Conservation (phyloP, 2,113 vertebrate species). For the Hypomesus transpacificus region DNA sequence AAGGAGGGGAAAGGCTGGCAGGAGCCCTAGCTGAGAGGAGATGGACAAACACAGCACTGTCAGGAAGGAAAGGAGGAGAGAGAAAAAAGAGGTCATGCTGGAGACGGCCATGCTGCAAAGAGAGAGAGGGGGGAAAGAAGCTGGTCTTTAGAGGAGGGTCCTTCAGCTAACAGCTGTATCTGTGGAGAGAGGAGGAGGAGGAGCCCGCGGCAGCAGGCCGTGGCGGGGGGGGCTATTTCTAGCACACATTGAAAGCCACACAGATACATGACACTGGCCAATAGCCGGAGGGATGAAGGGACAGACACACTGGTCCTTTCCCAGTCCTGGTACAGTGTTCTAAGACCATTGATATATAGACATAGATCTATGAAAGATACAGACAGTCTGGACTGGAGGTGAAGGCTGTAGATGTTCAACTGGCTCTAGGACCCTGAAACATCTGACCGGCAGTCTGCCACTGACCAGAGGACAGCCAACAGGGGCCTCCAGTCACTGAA, state of each 20-base stretch:
- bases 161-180: constrained; percentile 67
- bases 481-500: too few relatives aligned
- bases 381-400: constrained; percentile 3
- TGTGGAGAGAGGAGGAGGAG: constrained; percentile 64
- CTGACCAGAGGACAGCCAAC: too few relatives aligned
- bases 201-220: constrained; percentile 26
- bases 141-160: constrained; percentile 67
- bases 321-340: constrained; percentile 24
- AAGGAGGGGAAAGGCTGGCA: constrained; percentile 57
- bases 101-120: constrained; percentile 70
- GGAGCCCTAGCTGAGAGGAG: constrained; percentile 70
- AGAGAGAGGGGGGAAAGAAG: constrained; percentile 70
- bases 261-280: constrained; percentile 38
- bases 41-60: constrained; percentile 64
- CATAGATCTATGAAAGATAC: constrained; percentile 17
- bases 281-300: constrained; percentile 24
- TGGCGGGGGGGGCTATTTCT: constrained; percentile 21
- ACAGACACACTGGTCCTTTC: not conserved
- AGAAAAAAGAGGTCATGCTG: constrained; percentile 52
- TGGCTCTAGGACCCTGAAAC: too few relatives aligned
- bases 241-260: constrained; percentile 41
- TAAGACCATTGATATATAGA: not conserved
- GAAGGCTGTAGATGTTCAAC: too few relatives aligned
- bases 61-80: constrained; percentile 60
- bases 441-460: too few relatives aligned